phyloP scores from a whole-genome alignment of 2,113 vertebrate species.

The Erythrolamprus reginae region DNA sequence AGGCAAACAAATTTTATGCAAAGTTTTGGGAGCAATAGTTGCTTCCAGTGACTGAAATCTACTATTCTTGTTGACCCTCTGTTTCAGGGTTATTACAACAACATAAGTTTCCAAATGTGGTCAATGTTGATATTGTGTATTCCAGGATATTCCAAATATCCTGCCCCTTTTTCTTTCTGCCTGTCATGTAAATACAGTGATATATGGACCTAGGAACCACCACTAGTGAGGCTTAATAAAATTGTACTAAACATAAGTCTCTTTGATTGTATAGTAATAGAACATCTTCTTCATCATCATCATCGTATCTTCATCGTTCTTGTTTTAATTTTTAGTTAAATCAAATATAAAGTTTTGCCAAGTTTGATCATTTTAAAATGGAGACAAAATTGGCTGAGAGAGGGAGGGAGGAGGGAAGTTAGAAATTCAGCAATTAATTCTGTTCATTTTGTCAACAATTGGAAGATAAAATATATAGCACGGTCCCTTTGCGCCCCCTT shows the following conservation, averaged over 20 bases:
- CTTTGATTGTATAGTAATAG: not conserved
- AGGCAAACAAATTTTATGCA: not conserved
- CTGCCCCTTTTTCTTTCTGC: not conserved
- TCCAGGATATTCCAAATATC: not conserved
- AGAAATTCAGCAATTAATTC: not conserved
- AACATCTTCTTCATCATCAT: not conserved
- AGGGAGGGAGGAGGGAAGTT: not conserved
- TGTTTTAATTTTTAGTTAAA: not conserved
- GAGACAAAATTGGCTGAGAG: not conserved
- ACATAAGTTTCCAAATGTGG: not conserved
- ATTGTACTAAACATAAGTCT: not conserved
- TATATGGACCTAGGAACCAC: not conserved
- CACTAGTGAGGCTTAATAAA: not conserved
- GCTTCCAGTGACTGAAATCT: not conserved
- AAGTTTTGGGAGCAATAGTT: not conserved
- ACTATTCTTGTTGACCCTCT: not conserved
- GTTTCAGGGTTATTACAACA: not conserved
- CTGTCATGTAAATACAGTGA: not conserved
- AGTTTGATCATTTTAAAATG: not conserved
- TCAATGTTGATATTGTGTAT: not conserved
- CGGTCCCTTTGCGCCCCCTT: conserved; percentile 45
- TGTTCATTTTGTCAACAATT: not conserved
- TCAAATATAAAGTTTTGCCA: not conserved
- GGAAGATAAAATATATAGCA: not conserved
- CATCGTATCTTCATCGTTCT: not conserved